Evolutionary conservation across 2,113 vertebrate species (phyloP).

Genomic region (Lepisosteus oculatus): DNA sequence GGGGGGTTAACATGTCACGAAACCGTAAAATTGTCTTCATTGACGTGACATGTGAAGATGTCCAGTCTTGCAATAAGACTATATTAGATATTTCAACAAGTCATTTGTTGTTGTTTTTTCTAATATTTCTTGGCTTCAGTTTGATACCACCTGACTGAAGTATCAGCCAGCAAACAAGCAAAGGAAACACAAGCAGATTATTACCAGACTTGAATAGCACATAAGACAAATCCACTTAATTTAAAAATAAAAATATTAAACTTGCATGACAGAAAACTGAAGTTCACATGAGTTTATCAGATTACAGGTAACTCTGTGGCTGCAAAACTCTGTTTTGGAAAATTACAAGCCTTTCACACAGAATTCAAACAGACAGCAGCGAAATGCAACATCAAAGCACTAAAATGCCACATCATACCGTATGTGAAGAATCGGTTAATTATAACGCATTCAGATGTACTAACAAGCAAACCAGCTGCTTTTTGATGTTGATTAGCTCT

Average conservation of each 20-base stretch:
- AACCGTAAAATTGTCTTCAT: no score
- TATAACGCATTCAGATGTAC: slow-evolving; percentile 16
- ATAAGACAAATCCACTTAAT: not conserved
- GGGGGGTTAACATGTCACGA: no score
- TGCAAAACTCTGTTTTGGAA: not conserved
- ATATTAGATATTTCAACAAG: no score
- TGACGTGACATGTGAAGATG: not conserved
- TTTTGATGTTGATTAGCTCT: slow-evolving; percentile 18
- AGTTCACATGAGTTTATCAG: not conserved
- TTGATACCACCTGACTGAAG: not conserved
- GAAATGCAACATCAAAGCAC: not conserved
- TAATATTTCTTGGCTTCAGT: not conserved
- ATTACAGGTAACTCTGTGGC: not conserved
- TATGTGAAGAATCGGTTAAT: not conserved
- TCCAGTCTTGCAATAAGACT: not conserved
- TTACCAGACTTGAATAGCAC: not conserved
- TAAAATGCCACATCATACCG: not conserved
- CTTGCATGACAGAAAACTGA: not conserved
- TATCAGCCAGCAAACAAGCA: slow-evolving; percentile 4
- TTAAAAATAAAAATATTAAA: slow-evolving; percentile 7
- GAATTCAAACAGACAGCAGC: not conserved
- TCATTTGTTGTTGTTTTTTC: not conserved
- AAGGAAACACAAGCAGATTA: not conserved
- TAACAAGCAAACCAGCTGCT: not conserved
- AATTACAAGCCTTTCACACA: no score